A percentile compares a stretch with the other conserved stretches of the same genome.
These are phyloP conservation scores for Latrodectus geometricus DNA, from an alignment of 1,140 invertebrate species.

Conservation along the genomic window DNA sequence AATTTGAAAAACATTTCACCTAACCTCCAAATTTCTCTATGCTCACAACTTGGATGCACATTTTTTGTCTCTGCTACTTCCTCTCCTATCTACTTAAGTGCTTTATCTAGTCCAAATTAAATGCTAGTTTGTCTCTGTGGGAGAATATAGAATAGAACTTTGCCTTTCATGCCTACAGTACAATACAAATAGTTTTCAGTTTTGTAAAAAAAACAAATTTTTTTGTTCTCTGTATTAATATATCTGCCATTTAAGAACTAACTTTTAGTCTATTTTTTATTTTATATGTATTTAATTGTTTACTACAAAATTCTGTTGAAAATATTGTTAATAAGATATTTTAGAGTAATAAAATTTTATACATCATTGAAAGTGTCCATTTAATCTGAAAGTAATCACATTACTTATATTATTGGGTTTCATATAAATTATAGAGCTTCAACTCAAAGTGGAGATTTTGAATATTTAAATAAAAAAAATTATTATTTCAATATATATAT, in stretches of 20 bases:
- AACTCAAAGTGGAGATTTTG: no score
- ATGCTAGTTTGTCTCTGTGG: slow-evolving; percentile 7
- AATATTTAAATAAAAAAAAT: no score
- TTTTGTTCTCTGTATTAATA: neutral
- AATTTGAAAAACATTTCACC: no score
- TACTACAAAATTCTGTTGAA: slow-evolving; percentile 20
- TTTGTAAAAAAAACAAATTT: neutral
- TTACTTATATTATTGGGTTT: no score
- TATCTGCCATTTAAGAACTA: neutral
- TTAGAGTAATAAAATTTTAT: slow-evolving; percentile 54
- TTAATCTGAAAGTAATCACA: neutral
- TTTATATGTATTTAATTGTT: slow-evolving; percentile 4
- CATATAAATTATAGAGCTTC: no score
- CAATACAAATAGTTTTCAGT: slow-evolving; percentile 10
- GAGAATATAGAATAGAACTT: neutral
- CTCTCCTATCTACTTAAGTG: slow-evolving; percentile 18
- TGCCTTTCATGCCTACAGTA: slow-evolving; percentile 19
- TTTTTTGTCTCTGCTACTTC: neutral
- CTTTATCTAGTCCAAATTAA: neutral
- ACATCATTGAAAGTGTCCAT: neutral
- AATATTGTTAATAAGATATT: slow-evolving; percentile 49
- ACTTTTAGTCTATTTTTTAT: neutral
- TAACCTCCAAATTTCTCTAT: no score
- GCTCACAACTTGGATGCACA: no score
- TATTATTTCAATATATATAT: no score